A percentile compares a stretch with the other conserved stretches of the same genome.
Conservation (phyloP, 2,888 invertebrate species). For the Aproaerema taeniolella region DNA sequence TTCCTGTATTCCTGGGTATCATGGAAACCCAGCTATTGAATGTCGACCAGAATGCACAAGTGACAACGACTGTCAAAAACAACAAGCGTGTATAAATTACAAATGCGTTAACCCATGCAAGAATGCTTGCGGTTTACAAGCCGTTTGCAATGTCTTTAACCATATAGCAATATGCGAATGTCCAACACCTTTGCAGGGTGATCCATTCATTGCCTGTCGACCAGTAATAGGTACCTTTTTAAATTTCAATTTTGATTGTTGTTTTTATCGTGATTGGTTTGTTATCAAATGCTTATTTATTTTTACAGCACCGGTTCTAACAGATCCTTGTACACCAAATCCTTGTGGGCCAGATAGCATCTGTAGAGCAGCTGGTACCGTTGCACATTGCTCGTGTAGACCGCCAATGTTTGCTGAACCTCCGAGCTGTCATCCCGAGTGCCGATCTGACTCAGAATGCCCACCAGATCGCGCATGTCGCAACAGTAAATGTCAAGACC, state of each 20-base stretch:
- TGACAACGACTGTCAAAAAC: slow-evolving; percentile 84
- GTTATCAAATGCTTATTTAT: not conserved
- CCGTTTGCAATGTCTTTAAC: slow-evolving; percentile 85
- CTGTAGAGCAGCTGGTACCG: slow-evolving; percentile 80
- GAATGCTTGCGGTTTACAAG: slow-evolving; percentile 82
- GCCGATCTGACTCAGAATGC: slow-evolving; percentile 83
- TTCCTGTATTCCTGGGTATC: slow-evolving; percentile 78
- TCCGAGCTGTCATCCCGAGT: slow-evolving; percentile 87
- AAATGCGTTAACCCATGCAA: slow-evolving; percentile 87
- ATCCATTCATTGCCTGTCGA: slow-evolving; percentile 85
- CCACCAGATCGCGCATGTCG: slow-evolving; percentile 80
- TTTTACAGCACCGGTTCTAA: slow-evolving; percentile 33
- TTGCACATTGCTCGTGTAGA: slow-evolving; percentile 83
- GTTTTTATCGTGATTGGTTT: not conserved
- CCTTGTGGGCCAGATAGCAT: slow-evolving; percentile 85
- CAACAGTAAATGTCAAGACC: slow-evolving; percentile 81
- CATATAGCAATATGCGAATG: slow-evolving; percentile 89
- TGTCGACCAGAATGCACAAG: slow-evolving; percentile 88
- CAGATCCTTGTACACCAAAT: slow-evolving; percentile 81
- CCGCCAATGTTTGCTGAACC: slow-evolving; percentile 83
- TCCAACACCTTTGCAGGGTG: slow-evolving; percentile 83
- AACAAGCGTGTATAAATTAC: slow-evolving; percentile 82
- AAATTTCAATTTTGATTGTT: not conserved
- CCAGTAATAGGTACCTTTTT: slow-evolving; percentile 63
- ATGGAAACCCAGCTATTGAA: slow-evolving; percentile 81